Evolutionary conservation across 2,888 invertebrate species (phyloP), one percentile per base, ranked within the genome.

Genomic region (Drosophila meridionalis): DNA sequence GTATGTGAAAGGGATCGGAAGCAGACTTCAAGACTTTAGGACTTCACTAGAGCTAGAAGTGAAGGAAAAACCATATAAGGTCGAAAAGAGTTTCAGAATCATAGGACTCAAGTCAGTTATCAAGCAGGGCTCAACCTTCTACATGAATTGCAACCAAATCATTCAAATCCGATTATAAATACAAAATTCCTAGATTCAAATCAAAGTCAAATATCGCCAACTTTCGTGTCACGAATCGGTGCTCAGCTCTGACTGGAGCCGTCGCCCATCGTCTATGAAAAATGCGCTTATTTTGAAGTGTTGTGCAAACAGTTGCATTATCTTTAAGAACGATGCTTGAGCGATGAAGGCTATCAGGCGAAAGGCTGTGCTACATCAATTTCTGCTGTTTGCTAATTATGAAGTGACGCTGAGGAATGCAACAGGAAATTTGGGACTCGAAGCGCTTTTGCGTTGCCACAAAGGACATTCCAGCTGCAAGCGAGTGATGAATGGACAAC

Each of bases 261-360:
- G 28, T 1, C 20, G 55, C 36, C 8, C 28, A 36, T 8, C 14
- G 38, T 28, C 14, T 28, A 40, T 55, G 73, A 73, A 76, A 76
- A 86, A 70, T 57, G 69, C 50, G 69, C 57, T 71, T 43, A 66
- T 42, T 47, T 72, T 78, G 62, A 78, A 87, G 87, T 88, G 89
- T 79, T 78, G 81, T 81, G 89, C 86, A 87, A 90, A 87, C 83
- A 86, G 76, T 67, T 67, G 72, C 74, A 69, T 78, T 73, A 73
- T 76, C 66, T 59, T 73, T 73, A 48, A 67, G 70, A 73, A 74
- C 52, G 68, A 45, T 61, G 64, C 88, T 78, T 67, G 52, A 73
- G n/a, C 67, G 65, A 56, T 65, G 55, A 72, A 72, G 69, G 42
- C 43, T 47, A 59, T 45, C 47, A 28, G 56, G n/a, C 36, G 30